These are phyloP conservation scores for Nannospalax galili DNA, from an alignment of 2,113 vertebrate species.

Conservation along the genomic window DNA sequence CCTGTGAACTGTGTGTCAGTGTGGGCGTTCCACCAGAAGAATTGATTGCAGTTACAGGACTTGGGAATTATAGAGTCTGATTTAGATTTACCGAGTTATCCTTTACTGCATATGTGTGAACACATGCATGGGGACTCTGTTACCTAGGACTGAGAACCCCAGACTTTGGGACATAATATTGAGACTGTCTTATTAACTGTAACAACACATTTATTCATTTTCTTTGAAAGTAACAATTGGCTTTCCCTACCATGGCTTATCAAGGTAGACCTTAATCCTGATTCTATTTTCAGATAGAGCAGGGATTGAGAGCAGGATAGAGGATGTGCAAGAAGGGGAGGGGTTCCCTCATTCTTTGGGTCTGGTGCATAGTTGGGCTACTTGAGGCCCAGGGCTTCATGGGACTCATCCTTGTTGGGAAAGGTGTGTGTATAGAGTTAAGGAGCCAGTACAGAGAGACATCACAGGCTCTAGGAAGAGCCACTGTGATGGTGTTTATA, in stretches of 20 bases:
- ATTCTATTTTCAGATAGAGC: neutral
- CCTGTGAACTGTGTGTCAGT: neutral
- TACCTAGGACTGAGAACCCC: neutral
- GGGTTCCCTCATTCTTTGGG: neutral
- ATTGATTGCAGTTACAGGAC: no score
- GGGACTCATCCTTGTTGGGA: neutral
- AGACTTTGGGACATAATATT: neutral
- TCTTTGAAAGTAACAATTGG: neutral
- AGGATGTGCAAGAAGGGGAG: fast-evolving
- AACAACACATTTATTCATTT: neutral
- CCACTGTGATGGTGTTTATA: fast-evolving
- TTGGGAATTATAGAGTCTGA: neutral
- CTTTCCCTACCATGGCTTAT: neutral
- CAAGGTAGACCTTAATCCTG: neutral
- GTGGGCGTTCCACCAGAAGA: neutral
- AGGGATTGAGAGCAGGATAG: fast-evolving
- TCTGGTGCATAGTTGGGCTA: no score
- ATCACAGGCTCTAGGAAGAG: fast-evolving
- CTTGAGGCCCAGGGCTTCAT: no score
- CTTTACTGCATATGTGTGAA: neutral
- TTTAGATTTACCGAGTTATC: neutral
- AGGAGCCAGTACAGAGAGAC: neutral
- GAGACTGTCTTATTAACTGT: neutral
- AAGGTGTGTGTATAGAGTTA: neutral
- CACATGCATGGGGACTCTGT: neutral